phyloP scores from a whole-genome alignment of 1,140 invertebrate genomes.

The Dufourea novaeangliae region DNA sequence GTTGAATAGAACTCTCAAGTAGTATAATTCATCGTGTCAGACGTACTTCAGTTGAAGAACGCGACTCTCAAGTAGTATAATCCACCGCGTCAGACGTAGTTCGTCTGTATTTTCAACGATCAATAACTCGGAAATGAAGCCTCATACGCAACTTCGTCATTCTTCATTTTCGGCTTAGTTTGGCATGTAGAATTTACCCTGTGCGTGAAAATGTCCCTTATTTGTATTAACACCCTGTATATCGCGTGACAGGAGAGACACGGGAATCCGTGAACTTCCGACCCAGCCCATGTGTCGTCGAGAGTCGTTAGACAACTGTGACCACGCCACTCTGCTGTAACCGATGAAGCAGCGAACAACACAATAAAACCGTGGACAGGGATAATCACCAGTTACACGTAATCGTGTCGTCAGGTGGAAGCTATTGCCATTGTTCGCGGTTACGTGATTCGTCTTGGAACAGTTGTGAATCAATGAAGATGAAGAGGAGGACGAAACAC shows the following conservation, averaged over 20 bases:
- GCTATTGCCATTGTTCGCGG: conserved; percentile 23
- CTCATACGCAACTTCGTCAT: too few relatives aligned
- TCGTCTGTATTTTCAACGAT: too few relatives aligned
- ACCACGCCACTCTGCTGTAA: conserved; percentile 9
- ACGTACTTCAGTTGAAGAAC: too few relatives aligned
- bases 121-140: too few relatives aligned
- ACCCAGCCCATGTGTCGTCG: neutral
- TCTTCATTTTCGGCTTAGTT: too few relatives aligned
- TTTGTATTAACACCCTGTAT: too few relatives aligned
- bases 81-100: too few relatives aligned
- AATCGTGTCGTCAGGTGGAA: conserved; percentile 14
- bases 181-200: too few relatives aligned
- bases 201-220: too few relatives aligned
- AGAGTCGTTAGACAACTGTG: neutral
- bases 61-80: too few relatives aligned
- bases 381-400: conserved; percentile 23
- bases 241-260: neutral
- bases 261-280: neutral
- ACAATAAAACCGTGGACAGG: conserved; percentile 4
- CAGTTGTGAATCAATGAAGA: conserved; percentile 11
- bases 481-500: neutral
- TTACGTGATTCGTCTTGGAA: conserved; percentile 16
- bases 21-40: too few relatives aligned
- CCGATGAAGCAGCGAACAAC: conserved; percentile 18
- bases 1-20: too few relatives aligned